Percentiles rank a stretch among this genome's conserved stretches.
phyloP scores from a whole-genome alignment of 2,113 vertebrate genomes.

The Macaca mulatta region DNA sequence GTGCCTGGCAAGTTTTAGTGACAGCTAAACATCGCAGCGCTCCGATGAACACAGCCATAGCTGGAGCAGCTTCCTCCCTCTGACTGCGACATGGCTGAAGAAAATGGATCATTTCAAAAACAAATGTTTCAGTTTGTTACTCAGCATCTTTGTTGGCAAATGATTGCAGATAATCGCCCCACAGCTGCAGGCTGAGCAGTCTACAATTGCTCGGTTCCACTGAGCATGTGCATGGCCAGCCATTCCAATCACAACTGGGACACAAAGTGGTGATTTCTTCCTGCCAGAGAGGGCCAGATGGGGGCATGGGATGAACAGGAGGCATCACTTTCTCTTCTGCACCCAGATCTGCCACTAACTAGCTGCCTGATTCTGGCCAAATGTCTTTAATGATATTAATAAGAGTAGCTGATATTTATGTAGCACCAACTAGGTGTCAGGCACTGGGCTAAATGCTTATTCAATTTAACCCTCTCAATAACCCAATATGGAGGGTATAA shows the following conservation, averaged over 20 bases:
- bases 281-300: not conserved
- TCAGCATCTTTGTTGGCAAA: conserved; percentile 58
- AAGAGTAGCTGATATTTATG: not conserved
- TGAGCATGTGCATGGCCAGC: not conserved
- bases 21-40: not conserved
- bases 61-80: not conserved
- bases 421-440: not conserved
- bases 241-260: not conserved
- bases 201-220: not conserved
- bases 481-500: not conserved
- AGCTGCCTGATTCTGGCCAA: not conserved
- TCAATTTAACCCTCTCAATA: not conserved
- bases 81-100: not conserved
- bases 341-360: not conserved
- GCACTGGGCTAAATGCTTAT: not conserved
- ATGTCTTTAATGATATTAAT: not conserved
- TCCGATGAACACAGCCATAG: not conserved
- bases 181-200: not conserved
- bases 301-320: not conserved
- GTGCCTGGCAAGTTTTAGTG: not conserved
- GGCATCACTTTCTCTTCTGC: not conserved
- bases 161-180: not conserved
- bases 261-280: not conserved
- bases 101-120: conserved; percentile 54
- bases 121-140: conserved; percentile 48